Conservation (phyloP, 2,888 invertebrate species). For the Elmis aenea region DNA sequence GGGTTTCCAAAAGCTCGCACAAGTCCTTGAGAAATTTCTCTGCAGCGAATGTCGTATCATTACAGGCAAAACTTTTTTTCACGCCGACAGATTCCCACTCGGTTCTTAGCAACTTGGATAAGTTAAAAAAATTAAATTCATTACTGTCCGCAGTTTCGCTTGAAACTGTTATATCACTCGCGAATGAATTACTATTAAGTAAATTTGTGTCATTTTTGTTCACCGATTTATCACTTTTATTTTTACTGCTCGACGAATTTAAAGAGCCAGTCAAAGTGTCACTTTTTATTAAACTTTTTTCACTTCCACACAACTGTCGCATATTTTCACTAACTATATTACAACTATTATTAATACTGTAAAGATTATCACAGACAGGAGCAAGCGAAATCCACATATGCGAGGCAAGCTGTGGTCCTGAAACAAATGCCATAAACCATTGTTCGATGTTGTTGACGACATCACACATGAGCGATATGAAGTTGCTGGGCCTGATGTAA, state of each 20-base stretch:
- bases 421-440: conserved; percentile 55
- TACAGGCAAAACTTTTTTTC: conserved; percentile 14
- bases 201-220: background rate
- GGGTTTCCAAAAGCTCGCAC: conserved; percentile 61
- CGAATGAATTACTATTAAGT: too few relatives aligned
- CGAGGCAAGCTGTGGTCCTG: conserved; percentile 30
- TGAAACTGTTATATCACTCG: too few relatives aligned
- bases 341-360: conserved; percentile 24
- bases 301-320: too few relatives aligned
- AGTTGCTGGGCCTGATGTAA: conserved; percentile 50
- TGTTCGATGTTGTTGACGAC: conserved; percentile 45
- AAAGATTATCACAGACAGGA: conserved; percentile 31
- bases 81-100: conserved; percentile 19
- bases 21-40: conserved; percentile 53
- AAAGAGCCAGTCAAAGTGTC: conserved; percentile 12
- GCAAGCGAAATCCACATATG: conserved; percentile 37
- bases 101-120: conserved; percentile 24
- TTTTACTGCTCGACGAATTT: conserved; percentile 3
- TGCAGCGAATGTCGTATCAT: conserved; percentile 33
- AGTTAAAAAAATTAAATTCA: conserved; percentile 27
- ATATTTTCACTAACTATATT: too few relatives aligned
- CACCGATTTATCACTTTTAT: background rate
- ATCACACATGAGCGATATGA: conserved; percentile 52
- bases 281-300: conserved; percentile 4
- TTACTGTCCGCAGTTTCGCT: conserved; percentile 9